phyloP scores from a whole-genome alignment of 2,113 vertebrate species.

The Lota lota region DNA sequence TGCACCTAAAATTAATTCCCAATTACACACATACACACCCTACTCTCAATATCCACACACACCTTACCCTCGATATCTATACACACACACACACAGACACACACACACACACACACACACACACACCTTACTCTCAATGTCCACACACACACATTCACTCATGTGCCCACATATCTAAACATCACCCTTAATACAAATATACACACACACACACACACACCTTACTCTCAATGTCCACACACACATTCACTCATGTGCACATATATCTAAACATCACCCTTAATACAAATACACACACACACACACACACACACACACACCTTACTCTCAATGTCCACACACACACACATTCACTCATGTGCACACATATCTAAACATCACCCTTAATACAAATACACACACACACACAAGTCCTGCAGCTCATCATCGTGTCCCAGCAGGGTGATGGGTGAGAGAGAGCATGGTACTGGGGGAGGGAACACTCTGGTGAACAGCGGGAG shows the following conservation, averaged over 20 bases:
- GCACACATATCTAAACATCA: not conserved
- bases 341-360: not conserved
- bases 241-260: not conserved
- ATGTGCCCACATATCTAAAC: not conserved
- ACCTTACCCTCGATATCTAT: not conserved
- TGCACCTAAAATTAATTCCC: constrained; percentile 4
- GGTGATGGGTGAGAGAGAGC: constrained; percentile 31
- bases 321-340: too few species aligned
- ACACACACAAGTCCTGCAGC: constrained; percentile 21
- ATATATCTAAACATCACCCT: not conserved
- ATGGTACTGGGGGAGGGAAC: constrained; percentile 43
- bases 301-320: not conserved
- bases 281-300: constrained; percentile 3
- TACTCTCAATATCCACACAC: not conserved
- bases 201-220: not conserved
- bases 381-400: not conserved
- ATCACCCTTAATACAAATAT: not conserved
- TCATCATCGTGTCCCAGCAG: constrained; percentile 30
- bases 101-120: constrained; percentile 6
- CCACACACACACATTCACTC: not conserved
- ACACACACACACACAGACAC: too few species aligned
- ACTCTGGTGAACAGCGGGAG: constrained; percentile 31
- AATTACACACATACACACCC: not conserved
- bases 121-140: not conserved
- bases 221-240: too few species aligned